Percentiles rank a stretch among this genome's conserved stretches.
Evolutionary conservation across 2,113 vertebrate genomes (phyloP).

Genomic region (Percina caprodes): DNA sequence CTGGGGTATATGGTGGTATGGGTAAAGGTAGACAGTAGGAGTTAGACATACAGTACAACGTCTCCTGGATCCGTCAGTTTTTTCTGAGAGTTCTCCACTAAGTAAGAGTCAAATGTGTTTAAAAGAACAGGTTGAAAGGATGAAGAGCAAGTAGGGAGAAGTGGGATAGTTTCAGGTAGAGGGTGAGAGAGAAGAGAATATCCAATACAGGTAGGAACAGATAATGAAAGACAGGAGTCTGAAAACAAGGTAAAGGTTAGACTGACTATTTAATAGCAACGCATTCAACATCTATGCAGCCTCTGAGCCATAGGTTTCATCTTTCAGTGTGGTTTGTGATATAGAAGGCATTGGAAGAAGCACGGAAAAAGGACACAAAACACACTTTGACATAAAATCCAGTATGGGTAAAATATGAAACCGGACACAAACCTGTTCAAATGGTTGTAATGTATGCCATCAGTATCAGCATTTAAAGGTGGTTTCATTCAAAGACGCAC

Average conservation of each 20-base stretch:
- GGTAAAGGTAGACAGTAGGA: conserved; percentile 78
- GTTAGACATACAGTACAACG: conserved; percentile 90
- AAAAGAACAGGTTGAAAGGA: conserved; percentile 50
- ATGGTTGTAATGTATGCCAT: not conserved
- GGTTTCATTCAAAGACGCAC: not conserved
- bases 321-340: not conserved
- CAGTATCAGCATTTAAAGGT: not conserved
- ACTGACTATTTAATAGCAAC: not conserved
- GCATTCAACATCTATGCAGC: conserved; percentile 45
- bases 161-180: conserved; percentile 62
- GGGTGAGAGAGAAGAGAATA: conserved; percentile 60
- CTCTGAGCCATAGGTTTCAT: not conserved
- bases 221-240: conserved; percentile 9
- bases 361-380: not conserved
- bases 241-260: conserved; percentile 14
- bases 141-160: conserved; percentile 82
- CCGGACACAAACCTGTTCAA: not conserved
- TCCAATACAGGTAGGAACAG: conserved; percentile 24
- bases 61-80: conserved; percentile 95
- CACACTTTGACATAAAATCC: conserved; percentile 1
- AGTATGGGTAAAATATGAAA: not conserved
- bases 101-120: conserved; percentile 32
- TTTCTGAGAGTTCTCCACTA: conserved; percentile 87
- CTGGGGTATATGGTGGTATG: conserved; percentile 53
- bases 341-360: not conserved